phyloP scores from a whole-genome alignment of 2,113 vertebrate genomes.

The Semnornis frantzii region DNA sequence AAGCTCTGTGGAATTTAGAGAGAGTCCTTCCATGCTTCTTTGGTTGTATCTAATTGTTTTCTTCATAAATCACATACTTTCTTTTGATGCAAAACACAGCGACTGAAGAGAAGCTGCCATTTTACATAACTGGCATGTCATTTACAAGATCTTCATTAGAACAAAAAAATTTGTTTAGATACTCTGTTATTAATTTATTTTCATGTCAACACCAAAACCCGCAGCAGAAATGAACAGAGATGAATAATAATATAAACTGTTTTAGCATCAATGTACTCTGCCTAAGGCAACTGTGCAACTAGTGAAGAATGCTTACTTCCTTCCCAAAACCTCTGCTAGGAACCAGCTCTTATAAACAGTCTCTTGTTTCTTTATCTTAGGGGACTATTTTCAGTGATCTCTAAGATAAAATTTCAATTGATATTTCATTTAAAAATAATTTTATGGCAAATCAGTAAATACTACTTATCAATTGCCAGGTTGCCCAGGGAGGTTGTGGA shows the following conservation, averaged over 20 bases:
- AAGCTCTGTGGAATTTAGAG: constrained; percentile 37
- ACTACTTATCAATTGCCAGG: neutral
- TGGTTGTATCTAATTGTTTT: constrained; percentile 54
- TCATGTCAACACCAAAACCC: constrained; percentile 64
- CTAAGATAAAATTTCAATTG: constrained; percentile 11
- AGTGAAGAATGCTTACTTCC: constrained; percentile 70
- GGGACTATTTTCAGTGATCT: constrained; percentile 10
- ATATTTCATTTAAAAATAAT: constrained; percentile 2
- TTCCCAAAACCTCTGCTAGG: constrained; percentile 68
- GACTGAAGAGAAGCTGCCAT: constrained; percentile 53
- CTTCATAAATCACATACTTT: constrained; percentile 58
- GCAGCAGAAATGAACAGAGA: constrained; percentile 50
- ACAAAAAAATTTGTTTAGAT: constrained; percentile 71
- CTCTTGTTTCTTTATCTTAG: constrained; percentile 39
- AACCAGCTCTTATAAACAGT: constrained; percentile 51
- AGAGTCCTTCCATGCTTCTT: constrained; percentile 36
- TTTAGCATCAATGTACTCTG: constrained; percentile 53
- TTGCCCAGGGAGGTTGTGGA: too few relatives aligned
- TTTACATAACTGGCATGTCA: constrained; percentile 58
- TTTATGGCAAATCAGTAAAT: constrained; percentile 22
- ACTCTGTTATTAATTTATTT: constrained; percentile 67
- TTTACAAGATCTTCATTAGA: constrained; percentile 60
- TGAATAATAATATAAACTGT: constrained; percentile 50
- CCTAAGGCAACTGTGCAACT: constrained; percentile 71
- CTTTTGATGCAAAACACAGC: constrained; percentile 59